phyloP scores from a whole-genome alignment of 1,140 invertebrate species.

The Trichogramma pretiosum region DNA sequence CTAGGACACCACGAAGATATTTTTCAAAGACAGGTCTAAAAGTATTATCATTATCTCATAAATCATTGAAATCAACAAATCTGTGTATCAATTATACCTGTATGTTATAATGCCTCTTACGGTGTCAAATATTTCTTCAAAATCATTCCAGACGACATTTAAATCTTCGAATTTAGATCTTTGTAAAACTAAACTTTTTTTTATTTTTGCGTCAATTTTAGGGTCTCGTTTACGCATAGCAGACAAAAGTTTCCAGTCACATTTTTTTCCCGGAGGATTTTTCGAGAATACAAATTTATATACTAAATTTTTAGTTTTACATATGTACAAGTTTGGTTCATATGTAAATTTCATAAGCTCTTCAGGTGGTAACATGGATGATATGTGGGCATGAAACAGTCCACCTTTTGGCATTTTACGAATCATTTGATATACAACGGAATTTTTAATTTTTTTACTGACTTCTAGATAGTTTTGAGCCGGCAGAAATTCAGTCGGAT shows the following conservation, averaged over 20 bases:
- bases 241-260: slow-evolving; percentile 51
- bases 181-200: too few relatives aligned
- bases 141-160: too few relatives aligned
- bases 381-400: slow-evolving; percentile 63
- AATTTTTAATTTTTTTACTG: slow-evolving; percentile 54
- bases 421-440: slow-evolving; percentile 62
- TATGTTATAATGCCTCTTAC: too few relatives aligned
- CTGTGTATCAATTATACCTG: too few relatives aligned
- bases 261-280: slow-evolving; percentile 30
- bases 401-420: slow-evolving; percentile 62
- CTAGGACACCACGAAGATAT: slow-evolving; percentile 60
- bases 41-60: too few relatives aligned
- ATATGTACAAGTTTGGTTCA: slow-evolving; percentile 59
- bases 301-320: slow-evolving; percentile 33
- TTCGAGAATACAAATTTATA: slow-evolving; percentile 33
- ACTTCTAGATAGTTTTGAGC: slow-evolving; percentile 58
- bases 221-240: too few relatives aligned
- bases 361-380: slow-evolving; percentile 53
- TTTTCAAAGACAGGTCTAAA: slow-evolving; percentile 57
- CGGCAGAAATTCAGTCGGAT: slow-evolving; percentile 53
- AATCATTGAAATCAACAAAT: neutral
- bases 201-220: too few relatives aligned
- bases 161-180: too few relatives aligned
- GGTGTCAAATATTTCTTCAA: too few relatives aligned
- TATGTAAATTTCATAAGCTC: slow-evolving; percentile 65